Percentiles rank a stretch among this genome's conserved stretches.
Evolutionary conservation across 1,140 invertebrate species (phyloP).

Genomic region (Polyergus mexicanus): DNA sequence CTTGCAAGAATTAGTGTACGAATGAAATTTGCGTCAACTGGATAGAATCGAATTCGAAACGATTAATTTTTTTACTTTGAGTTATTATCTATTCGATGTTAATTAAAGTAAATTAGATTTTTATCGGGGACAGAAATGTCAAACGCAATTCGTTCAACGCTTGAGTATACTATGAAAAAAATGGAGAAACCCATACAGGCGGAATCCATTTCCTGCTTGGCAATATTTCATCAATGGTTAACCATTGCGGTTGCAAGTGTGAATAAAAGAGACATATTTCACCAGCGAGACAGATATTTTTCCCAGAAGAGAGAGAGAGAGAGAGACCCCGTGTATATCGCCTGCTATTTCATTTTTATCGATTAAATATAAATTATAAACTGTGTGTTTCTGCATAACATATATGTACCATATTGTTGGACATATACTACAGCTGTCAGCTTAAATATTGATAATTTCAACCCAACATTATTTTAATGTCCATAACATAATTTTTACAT

Average conservation of each 20-base stretch:
- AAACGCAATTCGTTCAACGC: neutral
- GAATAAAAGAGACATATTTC: constrained; percentile 33
- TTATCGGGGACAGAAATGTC: neutral
- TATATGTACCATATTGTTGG: constrained; percentile 18
- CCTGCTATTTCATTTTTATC: constrained; percentile 46
- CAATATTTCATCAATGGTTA: constrained; percentile 30
- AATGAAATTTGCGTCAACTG: neutral
- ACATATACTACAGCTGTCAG: neutral
- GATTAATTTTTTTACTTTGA: too few relatives aligned
- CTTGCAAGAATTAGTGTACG: neutral
- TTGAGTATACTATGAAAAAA: neutral
- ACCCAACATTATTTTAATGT: neutral
- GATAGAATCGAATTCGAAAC: neutral
- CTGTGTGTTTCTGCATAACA: neutral
- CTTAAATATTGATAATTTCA: constrained; percentile 27
- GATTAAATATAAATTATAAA: constrained; percentile 31
- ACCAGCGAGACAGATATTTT: constrained; percentile 7
- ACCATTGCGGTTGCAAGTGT: constrained; percentile 31
- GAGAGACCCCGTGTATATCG: neutral
- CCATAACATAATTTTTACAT: constrained; percentile 2
- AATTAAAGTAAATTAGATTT: constrained; percentile 14
- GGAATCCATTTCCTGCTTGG: constrained; percentile 2
- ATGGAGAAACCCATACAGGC: neutral
- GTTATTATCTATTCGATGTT: neutral
- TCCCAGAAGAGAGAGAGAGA: constrained; percentile 30